phyloP scores from a whole-genome alignment of 1,140 invertebrate genomes.

The Aphaenogaster ashmeadi region DNA sequence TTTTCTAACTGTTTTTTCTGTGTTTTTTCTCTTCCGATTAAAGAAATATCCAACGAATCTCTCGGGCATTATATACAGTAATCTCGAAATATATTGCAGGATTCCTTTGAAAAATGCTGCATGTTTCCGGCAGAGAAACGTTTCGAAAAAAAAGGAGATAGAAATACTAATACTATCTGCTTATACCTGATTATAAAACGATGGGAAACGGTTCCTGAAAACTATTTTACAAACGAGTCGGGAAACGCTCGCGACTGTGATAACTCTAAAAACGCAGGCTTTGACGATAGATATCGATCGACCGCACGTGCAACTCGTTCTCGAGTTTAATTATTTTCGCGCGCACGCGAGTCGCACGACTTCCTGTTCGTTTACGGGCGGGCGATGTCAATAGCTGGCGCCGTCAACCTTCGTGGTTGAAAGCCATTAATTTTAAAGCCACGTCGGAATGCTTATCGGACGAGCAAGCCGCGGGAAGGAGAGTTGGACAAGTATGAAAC shows the following conservation, averaged over 20 bases:
- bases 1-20: neutral
- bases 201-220: neutral
- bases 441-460: constrained; percentile 60
- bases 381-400: constrained; percentile 53
- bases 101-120: neutral
- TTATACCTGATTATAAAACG: constrained; percentile 1
- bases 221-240: neutral
- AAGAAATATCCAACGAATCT: neutral
- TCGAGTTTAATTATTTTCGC: constrained; percentile 63
- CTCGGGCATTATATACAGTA: neutral
- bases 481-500: constrained; percentile 57
- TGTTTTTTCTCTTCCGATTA: neutral
- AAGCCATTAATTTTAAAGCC: constrained; percentile 63
- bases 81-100: constrained; percentile 13
- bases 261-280: neutral
- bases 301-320: constrained; percentile 24
- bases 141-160: neutral
- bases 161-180: neutral
- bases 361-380: constrained; percentile 47
- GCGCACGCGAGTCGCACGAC: constrained; percentile 48
- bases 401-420: constrained; percentile 56
- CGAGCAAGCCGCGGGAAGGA: constrained; percentile 13
- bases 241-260: neutral
- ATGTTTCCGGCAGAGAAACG: neutral
- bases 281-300: constrained; percentile 42